Evolutionary conservation across 1,140 invertebrate genomes (phyloP).

Genomic region (Archivesica marissinica): DNA sequence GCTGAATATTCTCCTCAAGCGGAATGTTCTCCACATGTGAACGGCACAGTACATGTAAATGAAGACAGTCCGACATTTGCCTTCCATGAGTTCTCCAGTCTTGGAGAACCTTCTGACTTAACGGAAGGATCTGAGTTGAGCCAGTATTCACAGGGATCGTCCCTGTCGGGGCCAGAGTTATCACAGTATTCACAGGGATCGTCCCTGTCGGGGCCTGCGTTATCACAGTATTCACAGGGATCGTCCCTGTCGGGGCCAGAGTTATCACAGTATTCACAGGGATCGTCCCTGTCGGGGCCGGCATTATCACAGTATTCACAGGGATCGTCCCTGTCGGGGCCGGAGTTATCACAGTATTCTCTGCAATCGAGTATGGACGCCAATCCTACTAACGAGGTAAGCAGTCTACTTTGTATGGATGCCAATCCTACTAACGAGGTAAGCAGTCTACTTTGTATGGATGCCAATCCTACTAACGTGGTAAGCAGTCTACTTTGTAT

Average conservation of each 20-base stretch:
- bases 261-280: conserved; percentile 39
- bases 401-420: too few relatives aligned
- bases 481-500: too few relatives aligned
- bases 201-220: not conserved
- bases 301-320: not conserved
- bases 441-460: too few relatives aligned
- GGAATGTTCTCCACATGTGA: not conserved
- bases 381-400: conserved; percentile 15
- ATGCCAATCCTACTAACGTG: too few relatives aligned
- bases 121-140: not conserved
- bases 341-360: conserved; percentile 37
- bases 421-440: too few relatives aligned
- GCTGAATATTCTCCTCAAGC: conserved; percentile 32
- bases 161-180: conserved; percentile 1
- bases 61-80: not conserved
- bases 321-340: not conserved
- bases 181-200: conserved; percentile 41
- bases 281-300: too few relatives aligned
- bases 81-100: conserved; percentile 10
- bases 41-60: not conserved
- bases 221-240: not conserved
- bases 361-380: conserved; percentile 23
- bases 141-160: not conserved
- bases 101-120: not conserved
- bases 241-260: conserved; percentile 4